Base-by-base conservation (phyloP, 2,797 vertebrate species). In the Platyrinchus mystaceus region DNA sequence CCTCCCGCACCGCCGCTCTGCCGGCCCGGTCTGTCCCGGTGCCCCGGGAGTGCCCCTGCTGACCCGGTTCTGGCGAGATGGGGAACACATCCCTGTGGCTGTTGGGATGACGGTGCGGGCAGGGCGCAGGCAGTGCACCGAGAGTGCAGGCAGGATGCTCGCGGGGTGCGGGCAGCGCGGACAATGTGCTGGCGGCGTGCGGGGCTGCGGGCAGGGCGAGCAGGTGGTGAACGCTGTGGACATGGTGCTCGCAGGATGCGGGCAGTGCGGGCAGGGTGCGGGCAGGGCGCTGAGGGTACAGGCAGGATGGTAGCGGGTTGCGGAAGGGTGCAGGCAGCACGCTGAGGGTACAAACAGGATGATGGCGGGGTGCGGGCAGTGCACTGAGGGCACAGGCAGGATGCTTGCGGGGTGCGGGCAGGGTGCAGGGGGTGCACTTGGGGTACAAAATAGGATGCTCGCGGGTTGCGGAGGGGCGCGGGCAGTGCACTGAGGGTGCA, bases 371-470 rank as follows among this genome's bases (percentile, higher is more conserved):
- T 19, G 71, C 21, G 58, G 44, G 16, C 78, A 16, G 53, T 8
- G 63, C 53, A 1, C 77, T 3, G 44, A 14, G 26, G 39, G 74
- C 15, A n/a, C 36, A 19, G n/a, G 17, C 52, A n/a, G 41, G 41
- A 47, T 22, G 62, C 14, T 18, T 6, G 7, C 4, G 32, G 30
- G 53, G 10, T 49, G 24, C 30, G 1, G 21, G 7, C 4, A 41
- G 28, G 52, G 10, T n/a, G 23, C 30, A 1, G n/a, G 30, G 30
- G 3, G 34, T 7, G 55, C 37, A 0, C 17, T 4, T 26, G 52
- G 46, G 66, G 37, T 15, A 28, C 30, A 3, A 4, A 11, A 21
- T 8, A 9, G 44, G 60, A 41, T 34, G 50, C 36, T 28, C 20
- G 3, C 2, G 36, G 58, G 41, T 9, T 17, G 30, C 50, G 8